phyloP scores from a whole-genome alignment of 2,113 vertebrate genomes.

The human region DNA sequence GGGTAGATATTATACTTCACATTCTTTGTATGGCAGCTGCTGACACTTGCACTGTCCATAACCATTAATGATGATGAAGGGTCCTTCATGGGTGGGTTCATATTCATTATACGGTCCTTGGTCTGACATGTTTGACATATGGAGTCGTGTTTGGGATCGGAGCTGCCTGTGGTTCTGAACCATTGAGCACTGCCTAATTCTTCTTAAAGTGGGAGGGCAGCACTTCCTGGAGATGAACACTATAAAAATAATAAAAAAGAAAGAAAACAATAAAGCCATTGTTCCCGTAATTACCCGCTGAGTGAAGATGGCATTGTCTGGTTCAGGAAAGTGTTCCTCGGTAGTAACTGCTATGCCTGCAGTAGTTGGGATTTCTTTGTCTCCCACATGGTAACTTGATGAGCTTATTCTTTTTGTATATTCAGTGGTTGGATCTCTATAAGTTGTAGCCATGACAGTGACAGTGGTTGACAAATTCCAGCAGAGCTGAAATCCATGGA shows the following conservation, averaged over 20 bases:
- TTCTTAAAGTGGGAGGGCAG: slow-evolving; percentile 96
- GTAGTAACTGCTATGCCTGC: slow-evolving; percentile 91
- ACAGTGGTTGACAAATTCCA: slow-evolving; percentile 96
- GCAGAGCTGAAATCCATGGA: slow-evolving; percentile 98
- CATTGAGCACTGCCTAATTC: slow-evolving; percentile 98
- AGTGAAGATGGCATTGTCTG: slow-evolving; percentile 97
- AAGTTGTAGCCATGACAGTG: slow-evolving; percentile 87
- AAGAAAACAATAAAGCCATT: slow-evolving; percentile 99
- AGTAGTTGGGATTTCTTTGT: slow-evolving; percentile 96
- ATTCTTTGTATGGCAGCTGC: slow-evolving; percentile 99
- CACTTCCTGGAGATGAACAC: slow-evolving; percentile 99
- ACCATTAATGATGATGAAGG: slow-evolving; percentile 98
- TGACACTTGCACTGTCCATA: slow-evolving; percentile 99
- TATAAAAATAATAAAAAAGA: slow-evolving; percentile 99
- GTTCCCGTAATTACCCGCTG: slow-evolving; percentile 98
- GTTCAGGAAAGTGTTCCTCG: slow-evolving; percentile 90
- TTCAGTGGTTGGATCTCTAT: slow-evolving; percentile 90
- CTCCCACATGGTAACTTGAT: slow-evolving; percentile 94
- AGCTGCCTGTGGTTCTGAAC: slow-evolving; percentile 99
- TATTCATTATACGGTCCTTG: slow-evolving; percentile 99
- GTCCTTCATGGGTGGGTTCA: slow-evolving; percentile 97
- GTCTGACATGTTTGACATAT: slow-evolving; percentile 97
- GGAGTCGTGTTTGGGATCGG: slow-evolving; percentile 97
- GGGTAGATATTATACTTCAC: slow-evolving; percentile 94
- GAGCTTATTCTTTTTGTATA: slow-evolving; percentile 95